phyloP scores from a whole-genome alignment of 1,140 invertebrate genomes.

The Whitmania pigra region DNA sequence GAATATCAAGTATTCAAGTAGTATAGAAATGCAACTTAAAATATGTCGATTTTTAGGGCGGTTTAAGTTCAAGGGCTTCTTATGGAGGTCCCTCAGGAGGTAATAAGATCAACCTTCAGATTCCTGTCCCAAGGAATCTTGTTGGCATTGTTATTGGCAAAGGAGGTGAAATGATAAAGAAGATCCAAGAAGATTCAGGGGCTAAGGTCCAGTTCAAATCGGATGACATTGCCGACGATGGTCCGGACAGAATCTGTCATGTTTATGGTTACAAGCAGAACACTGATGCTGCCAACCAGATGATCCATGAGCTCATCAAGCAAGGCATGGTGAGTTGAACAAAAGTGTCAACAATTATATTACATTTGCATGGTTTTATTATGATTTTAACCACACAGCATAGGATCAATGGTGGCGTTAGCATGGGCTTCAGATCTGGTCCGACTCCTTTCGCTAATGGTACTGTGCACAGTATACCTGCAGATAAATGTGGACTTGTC shows the following conservation, averaged over 20 bases:
- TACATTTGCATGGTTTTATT: too few relatives aligned
- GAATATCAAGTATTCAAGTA: too few relatives aligned
- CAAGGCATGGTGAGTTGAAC: constrained; percentile 57
- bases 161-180: constrained; percentile 87
- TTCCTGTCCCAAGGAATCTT: constrained; percentile 67
- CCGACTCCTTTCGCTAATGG: constrained; percentile 7
- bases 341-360: too few relatives aligned
- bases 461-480: constrained; percentile 56
- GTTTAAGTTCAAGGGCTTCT: too few relatives aligned
- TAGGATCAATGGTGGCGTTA: not conserved
- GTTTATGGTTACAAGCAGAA: constrained; percentile 72
- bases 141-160: constrained; percentile 76
- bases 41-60: too few relatives aligned
- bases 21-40: too few relatives aligned
- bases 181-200: constrained; percentile 83
- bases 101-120: constrained; percentile 29
- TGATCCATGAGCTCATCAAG: constrained; percentile 76
- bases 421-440: not conserved
- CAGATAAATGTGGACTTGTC: constrained; percentile 71
- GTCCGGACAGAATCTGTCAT: constrained; percentile 70
- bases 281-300: constrained; percentile 67
- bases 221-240: constrained; percentile 54
- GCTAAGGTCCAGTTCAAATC: constrained; percentile 79
- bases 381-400: not conserved
- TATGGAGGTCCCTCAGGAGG: too few relatives aligned